These are phyloP conservation scores for Leucophora obtusa DNA, from an alignment of 2,888 invertebrate species.

Conservation along the genomic window DNA sequence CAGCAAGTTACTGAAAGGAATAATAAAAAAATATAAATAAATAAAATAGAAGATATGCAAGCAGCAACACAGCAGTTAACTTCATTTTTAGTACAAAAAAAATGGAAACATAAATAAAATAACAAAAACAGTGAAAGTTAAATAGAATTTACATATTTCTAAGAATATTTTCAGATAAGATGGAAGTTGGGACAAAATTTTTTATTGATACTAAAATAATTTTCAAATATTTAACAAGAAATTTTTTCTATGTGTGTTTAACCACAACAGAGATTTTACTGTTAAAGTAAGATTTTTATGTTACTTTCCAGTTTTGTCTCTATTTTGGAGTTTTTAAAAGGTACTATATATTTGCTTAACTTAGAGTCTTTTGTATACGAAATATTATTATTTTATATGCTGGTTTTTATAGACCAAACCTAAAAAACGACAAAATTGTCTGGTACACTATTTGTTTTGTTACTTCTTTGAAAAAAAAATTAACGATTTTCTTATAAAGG, in stretches of 20 bases:
- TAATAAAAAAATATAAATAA: slow-evolving; percentile 8
- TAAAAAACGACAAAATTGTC: background rate
- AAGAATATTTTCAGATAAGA: no score
- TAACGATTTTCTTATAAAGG: background rate
- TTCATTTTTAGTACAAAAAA: no score
- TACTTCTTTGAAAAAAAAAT: background rate
- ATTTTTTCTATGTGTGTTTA: no score
- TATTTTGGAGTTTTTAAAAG: background rate
- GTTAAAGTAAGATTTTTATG: background rate
- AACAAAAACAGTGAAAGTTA: no score
- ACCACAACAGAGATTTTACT: background rate
- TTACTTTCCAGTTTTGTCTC: background rate
- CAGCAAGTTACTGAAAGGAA: background rate
- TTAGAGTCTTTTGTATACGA: background rate
- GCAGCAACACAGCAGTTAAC: background rate
- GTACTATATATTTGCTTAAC: background rate
- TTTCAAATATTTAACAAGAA: no score
- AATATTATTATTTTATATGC: background rate
- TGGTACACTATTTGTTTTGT: background rate
- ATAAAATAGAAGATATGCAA: slow-evolving; percentile 10
- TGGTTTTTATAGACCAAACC: background rate
- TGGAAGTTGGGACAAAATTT: no score
- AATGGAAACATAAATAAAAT: no score
- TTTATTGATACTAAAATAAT: no score
- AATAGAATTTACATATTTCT: no score